phyloP scores from a whole-genome alignment of 2,797 vertebrate species.

The Bradypodion pumilum region DNA sequence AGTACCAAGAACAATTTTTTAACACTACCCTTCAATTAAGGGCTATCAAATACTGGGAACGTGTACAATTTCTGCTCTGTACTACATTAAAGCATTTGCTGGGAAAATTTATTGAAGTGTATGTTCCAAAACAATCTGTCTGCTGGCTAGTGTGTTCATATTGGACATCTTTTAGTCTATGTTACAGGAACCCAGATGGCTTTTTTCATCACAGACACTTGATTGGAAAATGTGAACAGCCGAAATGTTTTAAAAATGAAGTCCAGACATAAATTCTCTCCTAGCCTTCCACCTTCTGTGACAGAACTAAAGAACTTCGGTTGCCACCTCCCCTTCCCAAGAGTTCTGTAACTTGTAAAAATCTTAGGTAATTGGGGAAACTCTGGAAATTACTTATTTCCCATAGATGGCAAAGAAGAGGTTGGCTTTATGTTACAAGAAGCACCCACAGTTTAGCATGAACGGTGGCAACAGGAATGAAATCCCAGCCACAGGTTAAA shows the following conservation, averaged over 20 bases:
- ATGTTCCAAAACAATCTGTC: conserved; percentile 49
- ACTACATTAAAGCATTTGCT: conserved; percentile 37
- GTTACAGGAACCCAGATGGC: conserved; percentile 44
- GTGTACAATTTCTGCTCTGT: conserved; percentile 32
- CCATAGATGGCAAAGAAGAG: background rate
- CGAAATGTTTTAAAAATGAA: conserved; percentile 38
- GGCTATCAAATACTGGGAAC: conserved; percentile 36
- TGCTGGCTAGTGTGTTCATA: conserved; percentile 37
- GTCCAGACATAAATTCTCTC: conserved; percentile 35
- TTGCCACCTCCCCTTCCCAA: conserved; percentile 48
- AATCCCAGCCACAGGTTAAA: conserved; percentile 46
- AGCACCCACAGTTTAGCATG: conserved; percentile 43
- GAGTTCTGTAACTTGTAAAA: conserved; percentile 53
- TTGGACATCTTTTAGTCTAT: conserved; percentile 33
- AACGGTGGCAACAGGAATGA: conserved; percentile 42
- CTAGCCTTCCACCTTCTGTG: conserved; percentile 44
- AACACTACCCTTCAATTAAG: conserved; percentile 7
- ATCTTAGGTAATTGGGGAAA: conserved; percentile 39
- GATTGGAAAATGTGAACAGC: conserved; percentile 53
- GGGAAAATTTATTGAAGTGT: conserved; percentile 32
- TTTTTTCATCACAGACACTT: conserved; percentile 47
- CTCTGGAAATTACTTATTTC: background rate
- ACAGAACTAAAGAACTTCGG: conserved; percentile 52
- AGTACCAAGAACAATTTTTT: background rate
- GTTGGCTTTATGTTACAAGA: conserved; percentile 38